A percentile compares a stretch with the other conserved stretches of the same genome.
phyloP scores from a whole-genome alignment of 2,888 invertebrate genomes.

The Tolmerus cingulatus region DNA sequence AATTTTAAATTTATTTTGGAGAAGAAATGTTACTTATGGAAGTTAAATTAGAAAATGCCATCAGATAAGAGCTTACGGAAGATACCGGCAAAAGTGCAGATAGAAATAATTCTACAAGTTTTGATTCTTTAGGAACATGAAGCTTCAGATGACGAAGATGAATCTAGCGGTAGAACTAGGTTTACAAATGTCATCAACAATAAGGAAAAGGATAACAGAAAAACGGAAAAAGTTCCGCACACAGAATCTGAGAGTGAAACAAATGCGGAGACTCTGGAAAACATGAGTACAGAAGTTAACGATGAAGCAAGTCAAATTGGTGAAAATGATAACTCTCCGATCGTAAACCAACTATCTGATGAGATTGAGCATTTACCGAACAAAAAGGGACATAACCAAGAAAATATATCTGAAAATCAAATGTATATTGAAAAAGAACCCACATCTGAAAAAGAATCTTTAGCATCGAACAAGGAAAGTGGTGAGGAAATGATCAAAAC shows the following conservation, averaged over 20 bases:
- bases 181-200: background rate
- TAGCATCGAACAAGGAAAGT: background rate
- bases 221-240: background rate
- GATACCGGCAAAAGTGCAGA: background rate
- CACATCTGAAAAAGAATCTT: background rate
- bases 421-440: background rate
- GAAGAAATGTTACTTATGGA: background rate
- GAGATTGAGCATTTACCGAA: background rate
- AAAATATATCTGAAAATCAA: background rate
- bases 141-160: conserved; percentile 49
- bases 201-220: background rate
- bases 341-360: background rate
- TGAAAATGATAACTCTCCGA: background rate
- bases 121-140: background rate
- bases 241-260: background rate
- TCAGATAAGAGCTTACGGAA: background rate
- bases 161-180: background rate
- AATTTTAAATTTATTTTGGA: background rate
- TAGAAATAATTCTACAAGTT: background rate
- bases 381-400: background rate
- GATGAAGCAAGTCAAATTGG: background rate
- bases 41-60: background rate
- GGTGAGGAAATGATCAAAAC: conserved; percentile 25
- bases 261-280: background rate
- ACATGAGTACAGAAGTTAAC: background rate